A percentile compares a stretch with the other conserved stretches of the same genome.
These are phyloP conservation scores for Zaprionus capensis DNA, from an alignment of 1,140 invertebrate genomes.

Conservation along the genomic window DNA sequence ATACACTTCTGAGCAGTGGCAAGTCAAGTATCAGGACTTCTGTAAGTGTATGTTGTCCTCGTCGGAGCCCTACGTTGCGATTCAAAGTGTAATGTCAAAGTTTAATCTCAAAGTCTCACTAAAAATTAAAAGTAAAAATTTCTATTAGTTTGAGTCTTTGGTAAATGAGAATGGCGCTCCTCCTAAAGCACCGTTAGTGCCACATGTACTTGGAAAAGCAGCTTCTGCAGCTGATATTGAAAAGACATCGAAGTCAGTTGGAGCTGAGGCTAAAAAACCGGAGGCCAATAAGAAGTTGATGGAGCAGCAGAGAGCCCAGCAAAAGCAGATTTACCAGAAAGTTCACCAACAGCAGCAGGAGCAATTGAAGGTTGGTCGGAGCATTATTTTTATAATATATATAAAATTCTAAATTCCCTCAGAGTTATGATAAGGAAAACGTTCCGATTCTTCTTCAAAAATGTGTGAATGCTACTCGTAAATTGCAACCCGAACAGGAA, in stretches of 20 bases:
- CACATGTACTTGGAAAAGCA: too few species aligned
- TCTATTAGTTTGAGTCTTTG: not conserved
- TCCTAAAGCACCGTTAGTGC: not conserved
- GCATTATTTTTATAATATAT: not conserved
- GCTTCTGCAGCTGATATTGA: too few species aligned
- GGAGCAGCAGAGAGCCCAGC: not conserved
- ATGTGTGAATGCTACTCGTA: not conserved
- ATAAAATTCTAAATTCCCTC: not conserved
- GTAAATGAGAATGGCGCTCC: too few species aligned
- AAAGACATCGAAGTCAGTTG: too few species aligned
- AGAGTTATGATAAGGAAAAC: not conserved
- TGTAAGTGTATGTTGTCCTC: not conserved
- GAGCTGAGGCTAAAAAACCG: not conserved
- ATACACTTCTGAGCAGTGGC: constrained; percentile 4
- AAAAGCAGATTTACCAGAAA: not conserved
- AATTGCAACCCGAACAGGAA: not conserved
- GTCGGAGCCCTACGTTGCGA: not conserved
- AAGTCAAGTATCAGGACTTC: constrained; percentile 13
- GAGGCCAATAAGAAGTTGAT: too few species aligned
- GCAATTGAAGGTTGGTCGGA: not conserved
- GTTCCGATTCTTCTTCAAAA: not conserved
- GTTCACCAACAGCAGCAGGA: not conserved
- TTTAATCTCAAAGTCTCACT: not conserved
- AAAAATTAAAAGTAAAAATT: not conserved
- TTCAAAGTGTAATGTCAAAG: constrained; percentile 10